These are phyloP conservation scores for Drosophila oshimai DNA, from an alignment of 1,140 invertebrate genomes.

Conservation along the genomic window DNA sequence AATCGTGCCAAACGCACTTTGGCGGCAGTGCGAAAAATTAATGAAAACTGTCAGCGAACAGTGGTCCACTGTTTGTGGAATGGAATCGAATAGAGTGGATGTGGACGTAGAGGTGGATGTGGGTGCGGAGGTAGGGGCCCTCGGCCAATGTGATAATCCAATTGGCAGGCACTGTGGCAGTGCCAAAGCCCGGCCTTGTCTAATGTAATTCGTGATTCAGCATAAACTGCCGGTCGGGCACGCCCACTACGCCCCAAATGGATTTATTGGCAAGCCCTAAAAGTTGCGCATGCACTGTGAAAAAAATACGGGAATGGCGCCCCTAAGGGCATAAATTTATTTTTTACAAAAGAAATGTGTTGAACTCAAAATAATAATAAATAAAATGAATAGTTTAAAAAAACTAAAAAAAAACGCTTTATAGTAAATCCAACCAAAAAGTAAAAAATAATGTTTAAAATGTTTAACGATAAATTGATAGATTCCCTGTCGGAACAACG, in stretches of 20 bases:
- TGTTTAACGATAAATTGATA: too few species aligned
- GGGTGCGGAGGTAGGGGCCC: too few species aligned
- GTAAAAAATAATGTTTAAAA: too few species aligned
- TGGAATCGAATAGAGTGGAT: background rate
- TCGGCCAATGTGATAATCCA: slow-evolving; percentile 68
- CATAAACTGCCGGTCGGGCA: slow-evolving; percentile 58
- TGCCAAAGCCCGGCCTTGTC: slow-evolving; percentile 47
- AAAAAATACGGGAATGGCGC: too few species aligned
- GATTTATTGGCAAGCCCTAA: slow-evolving; percentile 61
- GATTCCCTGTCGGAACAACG: too few species aligned
- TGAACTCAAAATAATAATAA: too few species aligned
- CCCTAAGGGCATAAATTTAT: too few species aligned
- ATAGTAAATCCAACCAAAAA: too few species aligned
- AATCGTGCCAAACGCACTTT: slow-evolving; percentile 49
- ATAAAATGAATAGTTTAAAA: too few species aligned
- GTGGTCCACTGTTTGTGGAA: background rate
- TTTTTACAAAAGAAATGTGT: too few species aligned
- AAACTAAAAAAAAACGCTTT: too few species aligned
- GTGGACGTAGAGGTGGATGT: too few species aligned
- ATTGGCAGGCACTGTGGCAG: slow-evolving; percentile 51
- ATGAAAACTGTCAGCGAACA: slow-evolving; percentile 61
- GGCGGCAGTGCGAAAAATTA: slow-evolving; percentile 51
- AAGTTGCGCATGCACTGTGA: slow-evolving; percentile 2
- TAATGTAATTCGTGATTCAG: slow-evolving; percentile 81
- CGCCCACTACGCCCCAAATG: slow-evolving; percentile 10